These are phyloP conservation scores for Labeo catla DNA, from an alignment of 2,113 vertebrate species.

Conservation along the genomic window DNA sequence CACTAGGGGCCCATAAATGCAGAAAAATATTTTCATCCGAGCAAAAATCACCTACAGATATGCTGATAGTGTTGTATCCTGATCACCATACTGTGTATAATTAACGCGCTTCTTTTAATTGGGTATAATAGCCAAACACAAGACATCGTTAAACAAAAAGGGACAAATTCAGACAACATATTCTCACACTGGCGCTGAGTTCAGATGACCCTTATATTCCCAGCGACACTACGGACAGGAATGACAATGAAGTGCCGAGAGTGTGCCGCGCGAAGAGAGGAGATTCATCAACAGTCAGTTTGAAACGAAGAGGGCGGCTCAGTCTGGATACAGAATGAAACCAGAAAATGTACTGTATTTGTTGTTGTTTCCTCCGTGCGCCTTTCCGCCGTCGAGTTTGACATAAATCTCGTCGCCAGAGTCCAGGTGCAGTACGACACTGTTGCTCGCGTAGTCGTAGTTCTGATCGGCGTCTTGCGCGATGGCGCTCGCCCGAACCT, in stretches of 20 bases:
- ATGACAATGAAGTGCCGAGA: background rate
- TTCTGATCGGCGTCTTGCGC: conserved; percentile 94
- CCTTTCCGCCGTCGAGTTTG: conserved; percentile 92
- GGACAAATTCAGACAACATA: conserved; percentile 30
- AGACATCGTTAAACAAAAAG: conserved; percentile 28
- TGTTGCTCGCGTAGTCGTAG: conserved; percentile 94
- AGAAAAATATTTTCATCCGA: background rate
- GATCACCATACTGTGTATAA: background rate
- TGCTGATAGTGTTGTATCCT: background rate
- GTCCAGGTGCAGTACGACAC: conserved; percentile 90
- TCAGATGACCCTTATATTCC: background rate
- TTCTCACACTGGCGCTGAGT: conserved; percentile 1
- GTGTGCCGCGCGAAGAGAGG: background rate
- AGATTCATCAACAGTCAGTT: background rate
- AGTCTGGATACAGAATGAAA: conserved; percentile 93
- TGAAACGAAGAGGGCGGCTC: conserved; percentile 37
- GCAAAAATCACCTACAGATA: background rate
- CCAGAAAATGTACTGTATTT: conserved; percentile 97
- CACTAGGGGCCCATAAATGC: background rate
- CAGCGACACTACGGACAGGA: background rate
- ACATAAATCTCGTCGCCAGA: conserved; percentile 92
- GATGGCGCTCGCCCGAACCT: conserved; percentile 93
- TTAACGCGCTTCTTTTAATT: conserved; percentile 26
- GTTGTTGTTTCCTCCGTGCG: conserved; percentile 93
- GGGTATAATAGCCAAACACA: conserved; percentile 35